phyloP scores from a whole-genome alignment of 1,140 invertebrate species.

The Leptinotarsa defecta region DNA sequence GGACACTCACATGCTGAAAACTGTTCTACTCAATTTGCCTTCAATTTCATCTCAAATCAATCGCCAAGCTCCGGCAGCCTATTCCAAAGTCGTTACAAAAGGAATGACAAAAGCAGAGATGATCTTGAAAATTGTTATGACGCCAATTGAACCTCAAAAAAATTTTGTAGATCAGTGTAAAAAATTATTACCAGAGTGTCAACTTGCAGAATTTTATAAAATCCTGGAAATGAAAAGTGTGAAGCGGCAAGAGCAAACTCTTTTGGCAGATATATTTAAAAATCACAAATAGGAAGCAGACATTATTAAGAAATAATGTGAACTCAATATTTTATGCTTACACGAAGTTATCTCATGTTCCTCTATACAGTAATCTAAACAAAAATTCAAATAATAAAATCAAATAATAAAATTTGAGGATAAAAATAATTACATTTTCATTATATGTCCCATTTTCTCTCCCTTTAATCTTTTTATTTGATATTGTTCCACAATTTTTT shows the following conservation, averaged over 20 bases:
- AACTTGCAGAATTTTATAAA: slow-evolving; percentile 90
- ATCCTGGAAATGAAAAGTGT: slow-evolving; percentile 95
- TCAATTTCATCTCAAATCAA: slow-evolving; percentile 87
- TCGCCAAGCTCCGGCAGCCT: slow-evolving; percentile 83
- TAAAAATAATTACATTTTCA: too few relatives aligned
- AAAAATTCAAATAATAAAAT: too few relatives aligned
- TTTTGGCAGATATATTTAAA: slow-evolving; percentile 52
- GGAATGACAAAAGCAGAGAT: slow-evolving; percentile 97
- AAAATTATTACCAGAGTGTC: slow-evolving; percentile 88
- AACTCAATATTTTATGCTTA: too few relatives aligned
- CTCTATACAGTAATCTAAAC: too few relatives aligned
- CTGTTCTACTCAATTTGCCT: slow-evolving; percentile 92
- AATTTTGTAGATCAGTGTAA: slow-evolving; percentile 90
- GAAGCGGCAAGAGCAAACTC: slow-evolving; percentile 56
- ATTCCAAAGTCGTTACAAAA: slow-evolving; percentile 89
- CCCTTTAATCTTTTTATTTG: too few relatives aligned
- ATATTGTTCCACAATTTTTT: too few relatives aligned
- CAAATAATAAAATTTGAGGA: too few relatives aligned
- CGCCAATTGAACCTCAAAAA: slow-evolving; percentile 84
- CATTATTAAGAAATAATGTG: too few relatives aligned
- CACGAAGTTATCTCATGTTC: too few relatives aligned
- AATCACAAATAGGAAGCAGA: slow-evolving; percentile 28
- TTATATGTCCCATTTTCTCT: too few relatives aligned
- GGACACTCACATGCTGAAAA: slow-evolving; percentile 97
- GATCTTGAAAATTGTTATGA: slow-evolving; percentile 98